Evolutionary conservation across 2,113 vertebrate genomes (phyloP), one percentile per base, ranked within the genome.

Genomic region (Apaloderma vittatum): DNA sequence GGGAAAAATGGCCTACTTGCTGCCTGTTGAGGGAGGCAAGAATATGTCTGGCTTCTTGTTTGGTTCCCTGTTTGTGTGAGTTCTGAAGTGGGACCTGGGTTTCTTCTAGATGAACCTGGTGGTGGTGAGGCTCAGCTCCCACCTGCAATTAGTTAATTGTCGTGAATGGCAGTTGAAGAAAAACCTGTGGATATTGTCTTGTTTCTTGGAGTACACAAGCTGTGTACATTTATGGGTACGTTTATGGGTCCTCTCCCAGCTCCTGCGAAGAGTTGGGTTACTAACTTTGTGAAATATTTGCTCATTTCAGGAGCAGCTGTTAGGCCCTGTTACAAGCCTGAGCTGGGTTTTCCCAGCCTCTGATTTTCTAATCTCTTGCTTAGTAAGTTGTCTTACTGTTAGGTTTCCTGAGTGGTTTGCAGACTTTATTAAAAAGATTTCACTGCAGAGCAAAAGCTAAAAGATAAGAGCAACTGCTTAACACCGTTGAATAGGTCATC

Each of bases 161-260:
- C 5, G 1, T 6, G 27, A 82, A 13, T 24, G 48, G 36, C 59
- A 49, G 26, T 65, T 40, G 40, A 62, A 51, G 19, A 67, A 74
- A 74, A 75, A 32, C 23, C 40, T 0, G 0, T 14, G 45, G n/a
- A 21, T 73, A 24, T 48, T 70, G 34, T 54, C 9, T 37, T 19
- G 20, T 90, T 78, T 78, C 36, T 70, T 22, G 49, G 12, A 7
- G 12, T 40, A 16, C 6, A 4, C 6, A 1, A 30, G 36, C 30
- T 37, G 16, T 24, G 27, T 67, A 15, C 6, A 2, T n/a, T 66
- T 75, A 40, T 4, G 5, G 34, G n/a, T n/a, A n/a, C n/a, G n/a
- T n/a, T n/a, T n/a, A n/a, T n/a, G n/a, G n/a, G n/a, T n/a, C n/a
- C n/a, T n/a, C 57, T 63, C 13, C 57, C 6, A 36, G 24, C 24